phyloP scores from a whole-genome alignment of 2,113 vertebrate species.

The Stercorarius parasiticus region DNA sequence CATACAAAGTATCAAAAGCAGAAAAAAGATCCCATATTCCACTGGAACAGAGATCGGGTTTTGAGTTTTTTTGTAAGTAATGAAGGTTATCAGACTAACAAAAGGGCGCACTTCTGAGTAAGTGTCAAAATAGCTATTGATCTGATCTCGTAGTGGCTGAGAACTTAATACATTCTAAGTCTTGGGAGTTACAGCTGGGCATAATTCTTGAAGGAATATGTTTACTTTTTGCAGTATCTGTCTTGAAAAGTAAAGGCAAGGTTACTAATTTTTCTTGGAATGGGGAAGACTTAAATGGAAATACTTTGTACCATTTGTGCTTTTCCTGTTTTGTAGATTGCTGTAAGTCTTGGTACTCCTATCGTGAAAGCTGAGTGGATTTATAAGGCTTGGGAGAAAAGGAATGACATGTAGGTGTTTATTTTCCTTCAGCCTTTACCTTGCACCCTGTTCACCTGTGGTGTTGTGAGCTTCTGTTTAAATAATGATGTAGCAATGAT shows the following conservation, averaged over 20 bases:
- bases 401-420: conserved; percentile 84
- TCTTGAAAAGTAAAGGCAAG: neutral
- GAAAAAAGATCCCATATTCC: neutral
- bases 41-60: neutral
- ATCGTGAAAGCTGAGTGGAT: conserved; percentile 95
- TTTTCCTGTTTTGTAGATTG: conserved; percentile 79
- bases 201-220: neutral
- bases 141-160: neutral
- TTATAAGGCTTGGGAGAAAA: conserved; percentile 90
- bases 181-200: neutral
- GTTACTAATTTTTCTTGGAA: neutral
- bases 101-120: neutral
- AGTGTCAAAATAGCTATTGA: neutral
- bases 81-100: neutral
- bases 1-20: neutral
- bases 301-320: neutral
- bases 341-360: conserved; percentile 93
- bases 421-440: neutral
- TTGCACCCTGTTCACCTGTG: neutral
- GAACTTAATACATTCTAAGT: neutral
- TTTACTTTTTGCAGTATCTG: neutral
- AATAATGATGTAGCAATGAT: neutral
- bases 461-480: neutral
- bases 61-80: neutral
- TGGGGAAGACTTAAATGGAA: neutral